phyloP scores from a whole-genome alignment of 2,113 vertebrate species.

The Acinonyx jubatus region DNA sequence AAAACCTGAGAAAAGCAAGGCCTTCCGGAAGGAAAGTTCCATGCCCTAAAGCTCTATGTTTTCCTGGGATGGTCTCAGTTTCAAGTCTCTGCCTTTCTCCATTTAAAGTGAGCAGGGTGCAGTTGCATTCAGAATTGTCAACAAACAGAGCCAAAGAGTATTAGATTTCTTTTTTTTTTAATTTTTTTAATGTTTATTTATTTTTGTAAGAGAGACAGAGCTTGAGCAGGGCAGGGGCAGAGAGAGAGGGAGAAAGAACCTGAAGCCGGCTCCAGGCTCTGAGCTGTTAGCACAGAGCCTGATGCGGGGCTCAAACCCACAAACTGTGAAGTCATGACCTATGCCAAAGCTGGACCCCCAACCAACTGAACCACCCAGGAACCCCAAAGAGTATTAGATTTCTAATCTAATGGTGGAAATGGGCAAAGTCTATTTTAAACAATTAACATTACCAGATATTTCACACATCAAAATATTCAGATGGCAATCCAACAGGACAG shows the following conservation, averaged over 20 bases:
- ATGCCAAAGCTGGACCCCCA: too few relatives aligned
- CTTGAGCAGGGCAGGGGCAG: too few relatives aligned
- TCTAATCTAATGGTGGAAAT: background rate
- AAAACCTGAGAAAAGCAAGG: constrained; percentile 6
- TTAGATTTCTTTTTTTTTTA: background rate
- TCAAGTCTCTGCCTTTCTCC: background rate
- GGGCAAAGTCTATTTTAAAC: background rate
- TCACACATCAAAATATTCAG: background rate
- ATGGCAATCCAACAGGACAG: background rate
- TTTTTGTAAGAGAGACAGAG: too few relatives aligned
- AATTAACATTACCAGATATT: background rate
- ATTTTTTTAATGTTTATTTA: too few relatives aligned
- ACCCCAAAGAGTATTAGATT: background rate
- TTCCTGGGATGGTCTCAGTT: background rate
- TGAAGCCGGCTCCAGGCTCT: too few relatives aligned
- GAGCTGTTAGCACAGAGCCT: too few relatives aligned
- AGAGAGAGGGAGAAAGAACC: too few relatives aligned
- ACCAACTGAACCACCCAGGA: too few relatives aligned
- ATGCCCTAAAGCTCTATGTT: background rate
- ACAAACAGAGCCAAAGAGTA: background rate
- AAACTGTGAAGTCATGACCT: too few relatives aligned
- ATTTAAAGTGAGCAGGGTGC: background rate
- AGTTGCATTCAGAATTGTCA: background rate
- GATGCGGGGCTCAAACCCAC: too few relatives aligned
- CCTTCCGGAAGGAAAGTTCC: background rate